Evolutionary conservation across 2,888 invertebrate species (phyloP).

Genomic region (Corythucha ciliata): DNA sequence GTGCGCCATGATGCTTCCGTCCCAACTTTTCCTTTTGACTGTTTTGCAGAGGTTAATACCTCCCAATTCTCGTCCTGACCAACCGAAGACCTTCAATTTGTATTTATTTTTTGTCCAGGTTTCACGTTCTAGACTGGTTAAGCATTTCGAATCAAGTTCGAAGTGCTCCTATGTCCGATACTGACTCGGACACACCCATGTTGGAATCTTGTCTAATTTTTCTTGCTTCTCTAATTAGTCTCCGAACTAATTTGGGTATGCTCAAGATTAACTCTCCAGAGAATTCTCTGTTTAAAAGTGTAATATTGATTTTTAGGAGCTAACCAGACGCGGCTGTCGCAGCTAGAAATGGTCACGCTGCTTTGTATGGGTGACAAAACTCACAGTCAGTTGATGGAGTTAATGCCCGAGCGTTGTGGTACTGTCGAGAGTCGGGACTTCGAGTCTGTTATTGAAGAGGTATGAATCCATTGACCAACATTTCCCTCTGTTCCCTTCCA

Average conservation of each 20-base stretch:
- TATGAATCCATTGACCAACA: conserved; percentile 38
- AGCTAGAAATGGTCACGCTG: conserved; percentile 85
- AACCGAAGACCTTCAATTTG: too few species aligned
- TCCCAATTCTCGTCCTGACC: neutral
- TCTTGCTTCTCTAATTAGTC: conserved; percentile 76
- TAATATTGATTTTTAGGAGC: conserved; percentile 28
- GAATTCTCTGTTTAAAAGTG: neutral
- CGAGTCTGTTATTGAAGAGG: conserved; percentile 72
- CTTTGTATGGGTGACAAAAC: conserved; percentile 91
- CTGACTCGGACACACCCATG: conserved; percentile 62
- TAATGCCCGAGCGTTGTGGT: conserved; percentile 94
- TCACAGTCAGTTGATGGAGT: conserved; percentile 87
- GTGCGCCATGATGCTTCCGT: conserved; percentile 77
- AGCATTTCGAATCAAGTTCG: conserved; percentile 49
- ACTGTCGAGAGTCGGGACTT: conserved; percentile 82
- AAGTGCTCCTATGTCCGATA: conserved; percentile 24
- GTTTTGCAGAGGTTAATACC: conserved; percentile 70
- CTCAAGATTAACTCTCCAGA: neutral
- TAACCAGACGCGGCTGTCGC: conserved; percentile 44
- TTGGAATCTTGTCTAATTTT: conserved; percentile 86
- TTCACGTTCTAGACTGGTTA: conserved; percentile 79
- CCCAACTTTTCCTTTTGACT: conserved; percentile 75
- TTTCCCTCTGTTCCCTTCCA: neutral
- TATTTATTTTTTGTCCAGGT: too few species aligned
- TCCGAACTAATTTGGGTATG: conserved; percentile 76